These are phyloP conservation scores for Dunckerocampus dactyliophorus DNA, from an alignment of 2,113 vertebrate genomes.

Conservation along the genomic window DNA sequence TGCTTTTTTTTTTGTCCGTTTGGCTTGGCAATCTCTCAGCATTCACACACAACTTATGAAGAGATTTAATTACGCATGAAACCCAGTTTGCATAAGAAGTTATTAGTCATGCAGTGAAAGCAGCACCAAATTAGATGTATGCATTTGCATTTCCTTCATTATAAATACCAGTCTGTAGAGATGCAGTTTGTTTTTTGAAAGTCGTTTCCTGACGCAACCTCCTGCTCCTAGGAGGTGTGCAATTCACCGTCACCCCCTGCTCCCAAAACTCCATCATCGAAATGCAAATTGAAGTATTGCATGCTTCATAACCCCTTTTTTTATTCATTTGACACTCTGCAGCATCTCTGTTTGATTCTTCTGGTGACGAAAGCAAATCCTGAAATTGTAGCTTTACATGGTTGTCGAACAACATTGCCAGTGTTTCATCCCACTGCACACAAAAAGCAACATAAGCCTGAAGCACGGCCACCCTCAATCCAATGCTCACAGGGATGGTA, in stretches of 20 bases:
- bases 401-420: constrained; percentile 42
- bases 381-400: constrained; percentile 45
- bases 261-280: constrained; percentile 27
- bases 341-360: constrained; percentile 40
- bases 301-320: constrained; percentile 10
- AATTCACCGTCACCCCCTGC: not conserved
- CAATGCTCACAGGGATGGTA: constrained; percentile 47
- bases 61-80: not conserved
- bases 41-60: not conserved
- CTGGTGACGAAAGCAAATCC: constrained; percentile 39
- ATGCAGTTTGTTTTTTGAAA: not conserved
- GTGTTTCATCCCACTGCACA: constrained; percentile 39
- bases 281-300: constrained; percentile 34
- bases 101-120: constrained; percentile 1
- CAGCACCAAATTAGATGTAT: not conserved
- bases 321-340: constrained; percentile 16
- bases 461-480: constrained; percentile 38
- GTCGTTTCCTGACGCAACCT: not conserved
- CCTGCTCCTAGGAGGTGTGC: not conserved
- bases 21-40: not conserved
- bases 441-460: constrained; percentile 28
- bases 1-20: not conserved
- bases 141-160: not conserved
- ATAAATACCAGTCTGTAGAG: not conserved
- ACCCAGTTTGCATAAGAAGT: constrained; percentile 1